These are phyloP conservation scores for Leptinotarsa rubiginosa DNA, from an alignment of 2,888 invertebrate species.

Conservation along the genomic window DNA sequence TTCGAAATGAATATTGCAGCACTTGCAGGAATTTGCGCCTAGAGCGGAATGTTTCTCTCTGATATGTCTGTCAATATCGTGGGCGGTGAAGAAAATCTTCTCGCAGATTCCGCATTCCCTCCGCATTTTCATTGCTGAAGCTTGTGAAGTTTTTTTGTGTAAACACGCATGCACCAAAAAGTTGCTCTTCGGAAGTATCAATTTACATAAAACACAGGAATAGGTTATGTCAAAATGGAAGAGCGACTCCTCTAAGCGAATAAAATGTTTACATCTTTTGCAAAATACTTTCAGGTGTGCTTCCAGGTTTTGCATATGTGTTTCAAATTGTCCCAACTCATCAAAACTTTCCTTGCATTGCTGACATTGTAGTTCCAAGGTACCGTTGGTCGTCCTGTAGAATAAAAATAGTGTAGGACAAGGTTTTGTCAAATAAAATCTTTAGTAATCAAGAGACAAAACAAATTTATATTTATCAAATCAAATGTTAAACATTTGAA, in stretches of 20 bases:
- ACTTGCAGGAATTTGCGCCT: conserved; percentile 34
- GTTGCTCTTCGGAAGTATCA: conserved; percentile 33
- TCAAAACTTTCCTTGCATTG: conserved; percentile 40
- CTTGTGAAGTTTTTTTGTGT: conserved; percentile 34
- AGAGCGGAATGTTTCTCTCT: conserved; percentile 31
- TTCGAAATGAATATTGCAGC: conserved; percentile 36
- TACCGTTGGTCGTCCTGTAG: conserved; percentile 21
- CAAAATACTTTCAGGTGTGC: conserved; percentile 45
- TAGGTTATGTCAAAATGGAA: conserved; percentile 42
- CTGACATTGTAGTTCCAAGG: conserved; percentile 43
- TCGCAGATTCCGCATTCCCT: conserved; percentile 41
- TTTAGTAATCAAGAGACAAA: no score
- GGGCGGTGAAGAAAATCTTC: conserved; percentile 34
- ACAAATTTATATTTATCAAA: no score
- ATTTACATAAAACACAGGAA: conserved; percentile 42
- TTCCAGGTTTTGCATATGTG: conserved; percentile 43
- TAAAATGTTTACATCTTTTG: conserved; percentile 38
- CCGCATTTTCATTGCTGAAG: conserved; percentile 30
- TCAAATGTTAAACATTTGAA: no score
- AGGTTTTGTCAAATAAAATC: background rate
- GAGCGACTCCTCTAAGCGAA: conserved; percentile 37
- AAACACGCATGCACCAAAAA: conserved; percentile 42
- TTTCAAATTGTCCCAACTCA: conserved; percentile 25
- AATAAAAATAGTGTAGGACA: conserved; percentile 18
- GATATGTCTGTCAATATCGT: conserved; percentile 40